phyloP scores from a whole-genome alignment of 1,140 invertebrate species.

The Phocides pigmalion region DNA sequence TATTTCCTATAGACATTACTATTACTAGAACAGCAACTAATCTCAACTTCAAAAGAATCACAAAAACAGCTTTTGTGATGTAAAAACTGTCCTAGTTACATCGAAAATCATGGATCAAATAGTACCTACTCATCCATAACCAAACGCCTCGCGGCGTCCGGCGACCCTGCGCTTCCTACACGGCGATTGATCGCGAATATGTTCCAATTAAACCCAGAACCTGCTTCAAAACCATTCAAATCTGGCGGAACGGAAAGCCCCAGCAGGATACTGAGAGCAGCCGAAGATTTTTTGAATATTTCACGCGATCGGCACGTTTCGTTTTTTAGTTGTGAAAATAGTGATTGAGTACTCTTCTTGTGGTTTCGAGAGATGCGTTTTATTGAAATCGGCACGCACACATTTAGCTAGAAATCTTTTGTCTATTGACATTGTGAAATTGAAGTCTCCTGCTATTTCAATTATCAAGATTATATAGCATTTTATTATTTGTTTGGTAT shows the following conservation, averaged over 20 bases:
- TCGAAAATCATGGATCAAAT: not conserved
- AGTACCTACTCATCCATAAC: conserved; percentile 50
- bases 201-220: conserved; percentile 72
- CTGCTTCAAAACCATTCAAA: conserved; percentile 41
- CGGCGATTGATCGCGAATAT: conserved; percentile 71
- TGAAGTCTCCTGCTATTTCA: too few relatives aligned
- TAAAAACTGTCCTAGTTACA: not conserved
- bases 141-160: conserved; percentile 63
- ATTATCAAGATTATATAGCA: too few relatives aligned
- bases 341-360: not conserved
- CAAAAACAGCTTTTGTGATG: too few relatives aligned
- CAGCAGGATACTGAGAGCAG: conserved; percentile 50
- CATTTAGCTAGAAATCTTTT: not conserved
- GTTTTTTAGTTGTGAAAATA: not conserved
- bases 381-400: not conserved
- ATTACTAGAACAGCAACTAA: too few relatives aligned
- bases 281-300: conserved; percentile 38
- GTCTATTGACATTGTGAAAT: too few relatives aligned
- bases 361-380: not conserved
- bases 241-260: conserved; percentile 49
- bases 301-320: conserved; percentile 18
- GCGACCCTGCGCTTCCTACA: conserved; percentile 41
- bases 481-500: too few relatives aligned
- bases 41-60: too few relatives aligned
- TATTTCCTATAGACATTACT: too few relatives aligned